These are phyloP conservation scores for Tychaedon coryphoeus DNA, from an alignment of 2,113 vertebrate genomes.

Conservation along the genomic window DNA sequence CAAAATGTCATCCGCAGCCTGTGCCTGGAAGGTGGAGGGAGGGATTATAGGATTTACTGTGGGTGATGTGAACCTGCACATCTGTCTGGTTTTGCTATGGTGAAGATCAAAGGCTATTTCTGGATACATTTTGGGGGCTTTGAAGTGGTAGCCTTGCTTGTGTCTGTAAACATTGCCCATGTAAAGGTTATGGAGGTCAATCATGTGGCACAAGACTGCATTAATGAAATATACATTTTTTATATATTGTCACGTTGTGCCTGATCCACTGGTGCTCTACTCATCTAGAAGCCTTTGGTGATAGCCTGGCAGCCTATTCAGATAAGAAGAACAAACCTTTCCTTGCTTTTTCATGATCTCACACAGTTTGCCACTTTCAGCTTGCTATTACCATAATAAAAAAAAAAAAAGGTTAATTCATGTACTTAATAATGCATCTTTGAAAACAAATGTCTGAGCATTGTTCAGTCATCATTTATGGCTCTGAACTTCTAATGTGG, in stretches of 20 bases:
- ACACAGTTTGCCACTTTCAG: neutral
- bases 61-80: neutral
- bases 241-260: neutral
- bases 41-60: neutral
- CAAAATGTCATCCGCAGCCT: neutral
- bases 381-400: neutral
- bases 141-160: neutral
- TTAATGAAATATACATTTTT: neutral
- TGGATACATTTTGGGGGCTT: neutral
- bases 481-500: neutral
- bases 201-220: rapidly evolving
- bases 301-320: neutral
- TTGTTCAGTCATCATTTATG: neutral
- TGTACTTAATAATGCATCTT: neutral
- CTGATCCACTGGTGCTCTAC: neutral
- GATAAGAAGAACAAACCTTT: neutral
- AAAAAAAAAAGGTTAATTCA: neutral
- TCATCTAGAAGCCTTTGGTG: neutral
- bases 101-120: neutral
- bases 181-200: neutral
- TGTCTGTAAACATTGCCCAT: neutral
- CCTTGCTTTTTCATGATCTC: neutral
- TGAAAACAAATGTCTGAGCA: neutral
- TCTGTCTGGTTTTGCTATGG: neutral
- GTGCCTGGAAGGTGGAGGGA: neutral